These are phyloP conservation scores for Gallinago jamesoni DNA, from an alignment of 2,113 vertebrate genomes.

Conservation along the genomic window DNA sequence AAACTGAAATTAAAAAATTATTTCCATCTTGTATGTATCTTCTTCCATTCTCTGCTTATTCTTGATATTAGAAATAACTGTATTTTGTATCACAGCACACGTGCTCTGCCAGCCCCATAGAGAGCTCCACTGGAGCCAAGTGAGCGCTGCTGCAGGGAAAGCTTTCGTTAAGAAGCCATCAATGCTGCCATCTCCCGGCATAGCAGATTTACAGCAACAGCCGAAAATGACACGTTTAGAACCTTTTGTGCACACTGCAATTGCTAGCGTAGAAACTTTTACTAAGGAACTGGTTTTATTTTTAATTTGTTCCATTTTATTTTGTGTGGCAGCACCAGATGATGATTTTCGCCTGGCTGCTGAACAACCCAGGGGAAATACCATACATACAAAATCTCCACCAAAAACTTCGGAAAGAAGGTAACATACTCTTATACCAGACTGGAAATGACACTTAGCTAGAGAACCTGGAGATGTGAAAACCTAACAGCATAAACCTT, in stretches of 20 bases:
- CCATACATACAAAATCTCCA: accelerated
- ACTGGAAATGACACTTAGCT: not conserved
- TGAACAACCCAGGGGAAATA: not conserved
- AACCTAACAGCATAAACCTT: not conserved
- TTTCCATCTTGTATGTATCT: not conserved
- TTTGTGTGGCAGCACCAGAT: not conserved
- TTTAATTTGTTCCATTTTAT: not conserved
- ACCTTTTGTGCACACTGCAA: accelerated
- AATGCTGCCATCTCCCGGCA: slow-evolving; percentile 51
- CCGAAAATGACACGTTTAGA: accelerated
- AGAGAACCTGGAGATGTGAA: not conserved
- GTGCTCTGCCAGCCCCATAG: not conserved
- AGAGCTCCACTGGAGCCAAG: accelerated
- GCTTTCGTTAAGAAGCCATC: not conserved
- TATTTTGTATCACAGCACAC: accelerated
- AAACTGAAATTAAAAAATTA: not conserved
- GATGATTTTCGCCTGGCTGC: not conserved
- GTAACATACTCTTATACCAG: not conserved
- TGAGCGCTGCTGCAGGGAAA: not conserved
- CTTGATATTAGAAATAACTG: not conserved
- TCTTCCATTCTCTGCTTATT: not conserved
- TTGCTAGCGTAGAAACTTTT: accelerated
- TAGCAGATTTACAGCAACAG: not conserved
- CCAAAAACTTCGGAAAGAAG: not conserved
- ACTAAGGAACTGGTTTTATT: accelerated